Evolutionary conservation across 2,797 vertebrate genomes (phyloP).

Genomic region (Girardinus metallicus): DNA sequence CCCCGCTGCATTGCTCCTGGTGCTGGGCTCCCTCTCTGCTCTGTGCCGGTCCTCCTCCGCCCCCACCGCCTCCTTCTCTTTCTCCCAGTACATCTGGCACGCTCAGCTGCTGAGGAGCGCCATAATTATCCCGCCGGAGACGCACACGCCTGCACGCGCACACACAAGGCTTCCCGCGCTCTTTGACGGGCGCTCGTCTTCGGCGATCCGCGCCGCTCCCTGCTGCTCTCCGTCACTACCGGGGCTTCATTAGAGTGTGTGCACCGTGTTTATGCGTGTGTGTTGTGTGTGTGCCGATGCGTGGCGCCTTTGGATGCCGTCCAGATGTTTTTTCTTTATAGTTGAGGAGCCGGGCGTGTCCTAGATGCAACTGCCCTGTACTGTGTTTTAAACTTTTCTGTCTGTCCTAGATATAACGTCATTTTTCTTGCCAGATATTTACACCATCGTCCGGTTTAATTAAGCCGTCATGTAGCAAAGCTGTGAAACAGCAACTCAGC

Average conservation of each 20-base stretch:
- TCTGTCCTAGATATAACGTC: slow-evolving; percentile 1
- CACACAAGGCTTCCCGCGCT: slow-evolving; percentile 37
- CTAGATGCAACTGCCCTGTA: slow-evolving; percentile 69
- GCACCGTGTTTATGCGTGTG: slow-evolving; percentile 52
- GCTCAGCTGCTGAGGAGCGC: slow-evolving; percentile 98
- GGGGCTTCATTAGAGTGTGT: slow-evolving; percentile 98
- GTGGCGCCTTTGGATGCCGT: slow-evolving; percentile 69
- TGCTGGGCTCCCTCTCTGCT: slow-evolving; percentile 83
- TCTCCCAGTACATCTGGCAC: slow-evolving; percentile 94
- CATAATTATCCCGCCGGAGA: slow-evolving; percentile 99
- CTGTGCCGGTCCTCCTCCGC: slow-evolving; percentile 80
- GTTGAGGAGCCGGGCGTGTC: slow-evolving; percentile 71
- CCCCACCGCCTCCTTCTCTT: slow-evolving; percentile 84
- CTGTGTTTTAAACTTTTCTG: slow-evolving; percentile 25
- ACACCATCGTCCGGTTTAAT: slow-evolving; percentile 36
- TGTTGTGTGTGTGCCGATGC: slow-evolving; percentile 69
- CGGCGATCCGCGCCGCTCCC: slow-evolving; percentile 75
- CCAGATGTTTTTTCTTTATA: slow-evolving; percentile 79
- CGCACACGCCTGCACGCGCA: slow-evolving; percentile 48
- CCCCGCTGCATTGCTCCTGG: slow-evolving; percentile 91
- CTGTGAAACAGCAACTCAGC: slow-evolving; percentile 14
- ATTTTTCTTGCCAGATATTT: slow-evolving; percentile 1
- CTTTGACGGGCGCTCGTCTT: slow-evolving; percentile 65
- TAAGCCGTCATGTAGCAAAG: slow-evolving; percentile 40
- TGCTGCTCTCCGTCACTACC: slow-evolving; percentile 93